Conservation (phyloP, 2,888 invertebrate genomes). For the Ophonus ardosiacus region DNA sequence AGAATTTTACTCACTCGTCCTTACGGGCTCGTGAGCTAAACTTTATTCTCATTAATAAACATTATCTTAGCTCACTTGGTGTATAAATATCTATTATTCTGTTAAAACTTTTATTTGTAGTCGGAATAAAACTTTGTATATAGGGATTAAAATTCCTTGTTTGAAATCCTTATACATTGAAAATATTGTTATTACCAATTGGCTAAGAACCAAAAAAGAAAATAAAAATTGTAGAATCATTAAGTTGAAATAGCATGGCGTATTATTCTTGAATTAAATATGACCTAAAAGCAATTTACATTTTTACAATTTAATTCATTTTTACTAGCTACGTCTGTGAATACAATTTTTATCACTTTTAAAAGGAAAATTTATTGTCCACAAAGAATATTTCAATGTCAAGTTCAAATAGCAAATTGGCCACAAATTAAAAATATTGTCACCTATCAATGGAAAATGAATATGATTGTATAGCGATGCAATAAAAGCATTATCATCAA, state of each 20-base stretch:
- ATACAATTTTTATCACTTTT: neutral
- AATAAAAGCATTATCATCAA: conserved; percentile 3
- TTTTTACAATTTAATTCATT: neutral
- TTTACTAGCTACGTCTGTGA: neutral
- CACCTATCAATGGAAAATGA: neutral
- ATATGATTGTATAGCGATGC: conserved; percentile 5
- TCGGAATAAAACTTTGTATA: too few relatives aligned
- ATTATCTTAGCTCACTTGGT: too few relatives aligned
- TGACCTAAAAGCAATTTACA: neutral
- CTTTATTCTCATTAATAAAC: too few relatives aligned
- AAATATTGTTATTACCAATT: neutral
- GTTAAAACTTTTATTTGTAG: too few relatives aligned
- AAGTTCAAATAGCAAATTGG: neutral
- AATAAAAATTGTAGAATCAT: neutral
- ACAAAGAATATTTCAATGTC: neutral
- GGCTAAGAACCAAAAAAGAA: neutral
- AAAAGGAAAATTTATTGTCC: neutral
- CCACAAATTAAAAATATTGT: conserved; percentile 15
- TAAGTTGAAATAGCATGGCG: neutral
- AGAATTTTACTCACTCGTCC: too few relatives aligned
- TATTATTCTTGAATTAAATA: neutral
- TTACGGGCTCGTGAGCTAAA: too few relatives aligned
- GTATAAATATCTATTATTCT: too few relatives aligned
- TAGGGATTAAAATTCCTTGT: too few relatives aligned
- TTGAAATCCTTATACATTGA: too few relatives aligned